Evolutionary conservation across 2,797 vertebrate species (phyloP).

Genomic region (Strix occidentalis): DNA sequence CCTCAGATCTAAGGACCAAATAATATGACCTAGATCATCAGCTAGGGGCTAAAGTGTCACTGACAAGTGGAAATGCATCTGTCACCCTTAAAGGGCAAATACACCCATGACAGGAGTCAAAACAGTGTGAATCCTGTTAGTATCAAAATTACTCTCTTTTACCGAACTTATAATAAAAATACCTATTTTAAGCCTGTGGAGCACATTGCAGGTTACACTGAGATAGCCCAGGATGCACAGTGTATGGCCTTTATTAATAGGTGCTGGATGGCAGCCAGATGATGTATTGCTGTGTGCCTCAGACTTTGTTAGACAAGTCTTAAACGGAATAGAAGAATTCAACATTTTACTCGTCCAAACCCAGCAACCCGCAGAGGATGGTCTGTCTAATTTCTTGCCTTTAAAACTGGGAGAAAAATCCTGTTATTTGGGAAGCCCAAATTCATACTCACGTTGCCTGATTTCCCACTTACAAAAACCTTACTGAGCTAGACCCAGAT

Average conservation of each 20-base stretch:
- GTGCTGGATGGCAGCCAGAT: not conserved
- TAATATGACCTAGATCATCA: not conserved
- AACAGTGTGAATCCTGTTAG: not conserved
- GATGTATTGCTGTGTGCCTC: not conserved
- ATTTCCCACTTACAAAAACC: not conserved
- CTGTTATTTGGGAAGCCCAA: not conserved
- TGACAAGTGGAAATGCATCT: not conserved
- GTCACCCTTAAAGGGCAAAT: not conserved
- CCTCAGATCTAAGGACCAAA: not conserved
- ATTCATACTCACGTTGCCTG: rapidly evolving
- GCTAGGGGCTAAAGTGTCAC: not conserved
- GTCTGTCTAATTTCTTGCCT: not conserved
- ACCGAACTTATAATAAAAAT: not conserved
- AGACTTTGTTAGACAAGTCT: not conserved
- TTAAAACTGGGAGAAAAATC: not conserved
- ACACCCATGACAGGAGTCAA: not conserved
- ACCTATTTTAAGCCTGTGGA: not conserved
- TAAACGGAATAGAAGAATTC: not conserved
- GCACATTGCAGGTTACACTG: not conserved
- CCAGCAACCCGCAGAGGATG: not conserved
- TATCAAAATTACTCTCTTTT: not conserved
- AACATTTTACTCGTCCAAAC: not conserved
- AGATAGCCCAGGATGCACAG: rapidly evolving
- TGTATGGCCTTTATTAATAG: not conserved
- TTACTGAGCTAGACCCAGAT: not conserved